Conservation (phyloP, 2,113 vertebrate species). For the Sitta europaea region DNA sequence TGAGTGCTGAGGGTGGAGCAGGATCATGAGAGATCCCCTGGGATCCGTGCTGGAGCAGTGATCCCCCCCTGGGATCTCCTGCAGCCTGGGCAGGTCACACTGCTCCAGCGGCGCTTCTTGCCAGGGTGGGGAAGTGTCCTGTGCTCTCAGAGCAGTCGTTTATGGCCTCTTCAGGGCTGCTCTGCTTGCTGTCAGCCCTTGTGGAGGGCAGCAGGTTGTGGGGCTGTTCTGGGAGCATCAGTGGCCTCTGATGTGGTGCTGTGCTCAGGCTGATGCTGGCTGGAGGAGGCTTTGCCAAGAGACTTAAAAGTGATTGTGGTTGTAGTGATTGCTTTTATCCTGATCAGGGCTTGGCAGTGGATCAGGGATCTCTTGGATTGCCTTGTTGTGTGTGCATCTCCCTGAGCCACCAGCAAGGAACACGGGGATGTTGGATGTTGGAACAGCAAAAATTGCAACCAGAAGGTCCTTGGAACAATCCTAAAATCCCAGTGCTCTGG, state of each 20-base stretch:
- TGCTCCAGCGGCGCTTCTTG: neutral
- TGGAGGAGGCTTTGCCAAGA: neutral
- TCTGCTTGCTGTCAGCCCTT: neutral
- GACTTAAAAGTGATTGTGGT: neutral
- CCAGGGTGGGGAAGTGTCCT: neutral
- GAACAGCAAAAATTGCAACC: neutral
- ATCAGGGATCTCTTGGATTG: neutral
- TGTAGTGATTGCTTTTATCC: neutral
- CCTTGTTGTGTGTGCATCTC: neutral
- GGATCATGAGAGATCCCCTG: neutral
- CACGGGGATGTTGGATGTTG: fast-evolving
- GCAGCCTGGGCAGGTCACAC: neutral
- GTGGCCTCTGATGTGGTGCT: neutral
- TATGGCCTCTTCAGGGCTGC: neutral
- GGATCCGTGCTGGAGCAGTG: fast-evolving
- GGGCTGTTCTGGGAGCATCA: neutral
- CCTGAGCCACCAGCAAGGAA: neutral
- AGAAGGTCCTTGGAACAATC: neutral
- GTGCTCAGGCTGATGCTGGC: neutral
- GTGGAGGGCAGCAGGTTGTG: fast-evolving
- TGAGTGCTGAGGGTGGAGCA: neutral
- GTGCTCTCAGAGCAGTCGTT: neutral
- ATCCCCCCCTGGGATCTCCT: fast-evolving
- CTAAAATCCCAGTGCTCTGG: neutral
- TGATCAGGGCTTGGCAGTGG: neutral